A percentile compares a stretch with the other conserved stretches of the same genome.
These are phyloP conservation scores for Eremophila alpestris DNA, from an alignment of 2,797 vertebrate genomes.

Conservation along the genomic window DNA sequence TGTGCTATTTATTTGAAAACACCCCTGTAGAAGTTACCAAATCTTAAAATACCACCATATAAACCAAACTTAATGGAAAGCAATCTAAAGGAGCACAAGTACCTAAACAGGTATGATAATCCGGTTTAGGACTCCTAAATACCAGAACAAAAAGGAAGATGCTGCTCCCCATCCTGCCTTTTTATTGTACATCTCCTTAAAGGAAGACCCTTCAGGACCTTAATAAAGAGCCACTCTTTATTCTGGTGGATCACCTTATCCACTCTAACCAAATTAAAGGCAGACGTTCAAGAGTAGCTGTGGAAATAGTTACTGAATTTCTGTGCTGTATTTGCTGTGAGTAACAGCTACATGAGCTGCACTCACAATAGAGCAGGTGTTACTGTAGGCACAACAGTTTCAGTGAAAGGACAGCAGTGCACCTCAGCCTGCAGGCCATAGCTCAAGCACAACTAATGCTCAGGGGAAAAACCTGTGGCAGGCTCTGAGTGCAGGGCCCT, in stretches of 20 bases:
- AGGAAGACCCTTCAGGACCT: background rate
- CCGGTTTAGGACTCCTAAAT: background rate
- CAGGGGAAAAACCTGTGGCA: background rate
- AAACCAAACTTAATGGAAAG: background rate
- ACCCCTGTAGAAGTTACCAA: background rate
- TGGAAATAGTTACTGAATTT: background rate
- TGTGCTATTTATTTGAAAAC: background rate
- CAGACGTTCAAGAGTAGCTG: background rate
- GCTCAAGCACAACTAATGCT: background rate
- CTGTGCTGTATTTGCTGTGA: background rate
- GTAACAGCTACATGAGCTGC: background rate
- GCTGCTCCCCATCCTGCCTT: background rate
- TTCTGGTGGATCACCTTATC: background rate
- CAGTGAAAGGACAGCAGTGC: background rate
- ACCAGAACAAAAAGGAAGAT: background rate
- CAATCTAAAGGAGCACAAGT: background rate
- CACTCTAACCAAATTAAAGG: background rate
- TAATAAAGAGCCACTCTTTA: background rate
- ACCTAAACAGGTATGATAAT: background rate
- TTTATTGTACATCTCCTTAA: background rate
- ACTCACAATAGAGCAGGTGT: background rate
- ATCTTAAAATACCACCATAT: background rate
- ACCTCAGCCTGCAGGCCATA: background rate
- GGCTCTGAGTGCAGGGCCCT: background rate
- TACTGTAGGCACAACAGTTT: background rate